Evolutionary conservation across 2,888 invertebrate species (phyloP).

Genomic region (Tetramorium bicarinatum): DNA sequence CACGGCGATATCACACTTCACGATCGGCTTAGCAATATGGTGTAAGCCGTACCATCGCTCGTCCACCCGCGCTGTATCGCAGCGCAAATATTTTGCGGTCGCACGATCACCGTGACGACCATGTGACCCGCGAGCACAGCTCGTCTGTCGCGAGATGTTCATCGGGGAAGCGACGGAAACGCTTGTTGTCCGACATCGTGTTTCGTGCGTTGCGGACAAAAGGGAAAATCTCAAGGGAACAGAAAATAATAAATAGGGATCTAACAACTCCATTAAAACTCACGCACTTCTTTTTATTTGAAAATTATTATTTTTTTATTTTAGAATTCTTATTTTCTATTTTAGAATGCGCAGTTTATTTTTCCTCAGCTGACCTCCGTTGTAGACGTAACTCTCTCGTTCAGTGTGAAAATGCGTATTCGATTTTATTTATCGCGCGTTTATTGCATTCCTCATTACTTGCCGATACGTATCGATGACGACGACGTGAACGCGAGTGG

Average conservation of each 20-base stretch:
- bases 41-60: conserved; percentile 65
- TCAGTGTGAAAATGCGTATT: not conserved
- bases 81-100: conserved; percentile 65
- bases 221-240: not conserved
- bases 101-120: conserved; percentile 68
- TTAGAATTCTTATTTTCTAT: not conserved
- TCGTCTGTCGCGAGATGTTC: not conserved
- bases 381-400: not conserved
- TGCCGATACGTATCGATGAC: not conserved
- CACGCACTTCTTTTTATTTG: not conserved
- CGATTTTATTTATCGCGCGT: conserved; percentile 1
- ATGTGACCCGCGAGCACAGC: conserved; percentile 60
- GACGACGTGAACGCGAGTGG: not conserved
- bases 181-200: not conserved
- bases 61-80: conserved; percentile 52
- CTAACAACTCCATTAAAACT: not conserved
- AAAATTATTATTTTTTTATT: not conserved
- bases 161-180: not conserved
- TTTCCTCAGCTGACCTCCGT: not conserved
- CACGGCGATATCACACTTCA: conserved; percentile 78
- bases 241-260: not conserved
- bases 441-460: not conserved
- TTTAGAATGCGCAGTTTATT: not conserved
- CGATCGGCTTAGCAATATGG: conserved; percentile 78
- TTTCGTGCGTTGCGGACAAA: not conserved